Base-by-base conservation (phyloP, 1,140 invertebrate species). In the Hesperophylax magnus region DNA sequence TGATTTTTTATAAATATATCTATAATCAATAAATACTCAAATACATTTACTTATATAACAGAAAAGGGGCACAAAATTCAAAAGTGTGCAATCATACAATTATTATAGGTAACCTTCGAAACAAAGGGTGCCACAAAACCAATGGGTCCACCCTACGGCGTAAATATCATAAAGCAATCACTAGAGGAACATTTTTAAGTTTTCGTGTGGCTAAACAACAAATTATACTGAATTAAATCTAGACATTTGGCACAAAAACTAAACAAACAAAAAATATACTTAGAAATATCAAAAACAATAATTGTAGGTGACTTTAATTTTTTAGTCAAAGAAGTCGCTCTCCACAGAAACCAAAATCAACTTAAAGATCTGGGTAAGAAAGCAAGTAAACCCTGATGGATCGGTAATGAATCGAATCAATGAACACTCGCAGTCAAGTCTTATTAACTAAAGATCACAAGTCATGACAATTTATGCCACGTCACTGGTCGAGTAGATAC, bases 381-480 rank as follows among this genome's bases (percentile, higher is more conserved):
- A 47, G 11, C 39, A 47, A 14, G 34, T 39, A 39, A 39, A 39
- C 34, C 4, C 34, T 39, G 34, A 1, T n/a, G n/a, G n/a, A n/a
- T n/a, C n/a, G n/a, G n/a, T 47, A 14, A 47, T 47, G 39, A 47
- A 47, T 47, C 6, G 7, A 61, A 20, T 67, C 31, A 67, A 27
- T 34, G 63, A 27, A 67, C 63, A 67, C 5, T n/a, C 22, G 31
- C 31, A 60, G 56, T 5, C 2, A 22, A 27, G 67, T 20, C 67
- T 71, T 71, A 71, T 31, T 53, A 71, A 71, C 67, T 71, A 71
- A 71, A 71, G 39, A 71, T 71, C 67, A 71, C 67, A 71, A 47
- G 22, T 71, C 17, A 52, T 71, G 67, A 52, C 67, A 71, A 47
- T 52, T 71, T 71, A 71, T 71, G 67, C 39, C 67, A 71, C 67